A percentile compares a stretch with the other conserved stretches of the same genome.
Evolutionary conservation across 2,888 invertebrate genomes (phyloP).

Genomic region (Notodonta ziczac): DNA sequence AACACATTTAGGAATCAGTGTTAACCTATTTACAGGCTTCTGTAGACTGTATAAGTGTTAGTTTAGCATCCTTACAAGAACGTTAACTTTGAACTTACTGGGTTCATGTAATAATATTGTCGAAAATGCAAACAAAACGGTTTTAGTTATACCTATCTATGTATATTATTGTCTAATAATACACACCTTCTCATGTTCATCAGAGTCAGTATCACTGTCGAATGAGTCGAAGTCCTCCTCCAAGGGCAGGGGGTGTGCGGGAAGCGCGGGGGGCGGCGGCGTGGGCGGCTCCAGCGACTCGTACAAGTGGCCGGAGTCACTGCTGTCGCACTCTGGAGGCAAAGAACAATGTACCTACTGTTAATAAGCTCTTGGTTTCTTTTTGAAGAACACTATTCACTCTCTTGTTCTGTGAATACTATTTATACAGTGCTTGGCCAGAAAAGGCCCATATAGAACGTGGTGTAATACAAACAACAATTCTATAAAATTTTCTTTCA

Average conservation of each 20-base stretch:
- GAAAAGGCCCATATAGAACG: no score
- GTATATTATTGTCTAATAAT: neutral
- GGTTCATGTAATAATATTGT: no score
- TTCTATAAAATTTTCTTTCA: no score
- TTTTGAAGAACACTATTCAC: no score
- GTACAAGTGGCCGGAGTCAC: slow-evolving; percentile 89
- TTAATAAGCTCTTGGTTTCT: no score
- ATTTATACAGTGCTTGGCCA: no score
- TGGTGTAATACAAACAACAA: no score
- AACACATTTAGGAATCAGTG: neutral
- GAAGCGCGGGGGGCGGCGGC: slow-evolving; percentile 40
- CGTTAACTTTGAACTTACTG: no score
- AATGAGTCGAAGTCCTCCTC: slow-evolving; percentile 89
- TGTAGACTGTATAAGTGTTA: neutral
- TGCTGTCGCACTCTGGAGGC: slow-evolving; percentile 83
- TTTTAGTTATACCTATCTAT: no score
- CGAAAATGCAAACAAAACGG: no score
- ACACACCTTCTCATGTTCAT: slow-evolving; percentile 71
- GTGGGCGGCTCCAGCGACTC: slow-evolving; percentile 84
- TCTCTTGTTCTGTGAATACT: no score
- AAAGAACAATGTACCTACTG: slow-evolving; percentile 22
- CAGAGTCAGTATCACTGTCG: slow-evolving; percentile 87
- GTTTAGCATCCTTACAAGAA: no score
- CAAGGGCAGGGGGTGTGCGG: slow-evolving; percentile 49
- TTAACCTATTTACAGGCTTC: neutral